Base-by-base conservation (phyloP, 1,140 invertebrate genomes). In the Thaumetopoea pityocampa region DNA sequence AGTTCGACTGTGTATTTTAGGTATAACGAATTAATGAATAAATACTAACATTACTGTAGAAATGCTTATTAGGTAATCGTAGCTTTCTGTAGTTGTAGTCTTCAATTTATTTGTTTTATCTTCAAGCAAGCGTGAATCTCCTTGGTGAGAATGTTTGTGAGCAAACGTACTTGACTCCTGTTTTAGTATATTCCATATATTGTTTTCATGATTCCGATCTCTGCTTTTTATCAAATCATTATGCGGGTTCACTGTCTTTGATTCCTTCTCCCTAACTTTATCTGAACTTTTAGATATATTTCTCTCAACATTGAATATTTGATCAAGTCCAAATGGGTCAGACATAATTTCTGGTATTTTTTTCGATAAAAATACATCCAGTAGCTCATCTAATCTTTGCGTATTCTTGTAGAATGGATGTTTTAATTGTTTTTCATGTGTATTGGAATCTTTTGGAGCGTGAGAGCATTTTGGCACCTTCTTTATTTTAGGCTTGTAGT, bases 321-420 rank as follows among this genome's bases (percentile, higher is more conserved):
- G n/a, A 5, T 58, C 54, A 1, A 49, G 19, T 0, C 34, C 36
- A 22, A 50, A 45, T 1, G 51, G 51, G 37, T 63, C 46, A 8
- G 23, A 5, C 3, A 64, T 43, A 5, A 63, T 27, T 20, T 56
- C 41, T 3, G 38, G 51, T 12, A 64, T 10, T 27, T 45, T 60
- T 16, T 54, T 53, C 6, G 44, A 33, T 5, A 56, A 14, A 30
- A 65, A 51, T 15, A 52, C 32, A 8, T 64, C 53, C 4, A 79
- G 26, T 0, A 76, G 35, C 32, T 76, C 64, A 29, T 76, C 64
- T 7, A 78, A 27, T 14, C 60, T 43, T 44, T 72, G 67, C 3
- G 61, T 66, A 24, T 71, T 59, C 24, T 73, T 67, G 15, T 73
- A 66, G 17, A 57, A 73, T 3, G 70, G 63, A 56, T 80, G 63